phyloP scores from a whole-genome alignment of 1,140 invertebrate genomes.

The Campoletis sonorensis region DNA sequence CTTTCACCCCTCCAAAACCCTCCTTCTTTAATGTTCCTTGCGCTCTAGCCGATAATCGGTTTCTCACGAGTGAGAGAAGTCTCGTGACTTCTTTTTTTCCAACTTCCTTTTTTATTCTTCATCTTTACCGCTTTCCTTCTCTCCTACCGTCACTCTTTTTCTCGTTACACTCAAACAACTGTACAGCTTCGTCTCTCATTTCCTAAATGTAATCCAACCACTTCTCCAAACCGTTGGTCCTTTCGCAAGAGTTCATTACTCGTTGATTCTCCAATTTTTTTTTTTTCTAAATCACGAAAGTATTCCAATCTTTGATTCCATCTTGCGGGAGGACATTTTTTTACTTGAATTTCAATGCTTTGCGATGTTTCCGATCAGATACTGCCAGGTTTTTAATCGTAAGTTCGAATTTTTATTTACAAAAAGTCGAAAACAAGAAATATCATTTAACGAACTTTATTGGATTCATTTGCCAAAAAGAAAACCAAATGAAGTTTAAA shows the following conservation, averaged over 20 bases:
- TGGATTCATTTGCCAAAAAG: background rate
- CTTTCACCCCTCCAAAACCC: conserved; percentile 31
- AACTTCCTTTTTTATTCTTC: conserved; percentile 46
- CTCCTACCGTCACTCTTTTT: conserved; percentile 41
- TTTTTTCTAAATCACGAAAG: background rate
- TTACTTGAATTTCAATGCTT: background rate
- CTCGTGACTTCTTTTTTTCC: conserved; percentile 7
- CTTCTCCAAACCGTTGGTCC: conserved; percentile 20
- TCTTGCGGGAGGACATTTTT: background rate
- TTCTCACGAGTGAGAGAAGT: conserved; percentile 26
- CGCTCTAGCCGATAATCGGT: conserved; percentile 37
- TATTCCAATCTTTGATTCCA: background rate
- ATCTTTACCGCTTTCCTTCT: conserved; percentile 33
- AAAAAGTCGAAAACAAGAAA: background rate
- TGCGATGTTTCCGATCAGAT: too few relatives aligned
- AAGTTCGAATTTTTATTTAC: too few relatives aligned
- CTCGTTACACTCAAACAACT: conserved; percentile 49
- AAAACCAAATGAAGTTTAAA: background rate
- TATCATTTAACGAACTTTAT: background rate
- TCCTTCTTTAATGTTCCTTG: conserved; percentile 35
- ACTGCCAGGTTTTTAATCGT: too few relatives aligned
- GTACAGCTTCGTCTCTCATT: conserved; percentile 43
- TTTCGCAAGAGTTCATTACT: conserved; percentile 3
- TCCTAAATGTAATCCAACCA: background rate
- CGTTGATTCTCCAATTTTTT: background rate